Evolutionary conservation across 2,797 vertebrate species (phyloP), one percentile per base, ranked within the genome.

Genomic region (Schizopygopsis pylzovi): DNA sequence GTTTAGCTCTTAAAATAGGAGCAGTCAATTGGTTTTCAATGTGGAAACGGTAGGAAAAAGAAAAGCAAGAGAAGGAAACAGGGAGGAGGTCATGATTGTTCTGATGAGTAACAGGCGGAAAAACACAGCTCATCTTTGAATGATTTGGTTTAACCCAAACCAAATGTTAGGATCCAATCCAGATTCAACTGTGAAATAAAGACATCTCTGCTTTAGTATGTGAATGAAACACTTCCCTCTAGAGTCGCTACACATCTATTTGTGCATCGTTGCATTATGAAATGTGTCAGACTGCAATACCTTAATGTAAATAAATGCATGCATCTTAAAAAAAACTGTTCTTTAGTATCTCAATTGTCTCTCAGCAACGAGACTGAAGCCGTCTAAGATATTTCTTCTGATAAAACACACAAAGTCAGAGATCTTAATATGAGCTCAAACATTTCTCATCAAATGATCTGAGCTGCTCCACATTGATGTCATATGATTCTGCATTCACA

Each of bases 11-110:
- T 61, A 39, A 65, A 65, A 65, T 16, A 65, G 76, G 52, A 59
- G 37, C 37, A 25, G 37, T 61, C 33, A 16, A 43, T 6, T 25
- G 54, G 52, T 78, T 61, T 59, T 39, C 2, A 25, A 0, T 41
- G 22, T 78, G 76, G 54, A 79, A 56, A 78, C 33, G 2, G 54
- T 78, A 16, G 54, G 54, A 61, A 61, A 43, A 43, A 28, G 20
- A 61, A 79, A 79, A 79, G 76, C 76, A 12, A 81, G 10, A 25
- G 79, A 54, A 54, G 79, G 47, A 82, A 82, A 71, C 80, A 81
- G 65, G 80, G 80, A 56, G 80, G 80, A 39, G 47, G 20, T 71
- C 49, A 16, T 37, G 47, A 61, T 43, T 78, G 33, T 41, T 71
- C 67, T 28, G 52, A 82, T 16, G 54, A 61, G 54, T 61, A 79